Base-by-base conservation (phyloP, 2,888 invertebrate species). In the Labia minor region DNA sequence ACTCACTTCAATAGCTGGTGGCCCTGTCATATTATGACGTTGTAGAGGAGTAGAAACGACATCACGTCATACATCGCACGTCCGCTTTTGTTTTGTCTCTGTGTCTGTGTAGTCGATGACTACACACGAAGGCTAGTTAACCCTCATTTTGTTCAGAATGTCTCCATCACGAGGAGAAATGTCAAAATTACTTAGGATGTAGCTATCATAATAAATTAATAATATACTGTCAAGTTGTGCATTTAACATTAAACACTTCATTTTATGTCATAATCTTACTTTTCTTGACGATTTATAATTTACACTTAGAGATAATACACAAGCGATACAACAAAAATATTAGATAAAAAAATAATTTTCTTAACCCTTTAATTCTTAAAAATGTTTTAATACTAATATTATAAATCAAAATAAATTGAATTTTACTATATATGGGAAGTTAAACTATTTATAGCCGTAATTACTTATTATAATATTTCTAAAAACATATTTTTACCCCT, bases 121-220 rank as follows among this genome's bases (percentile, higher is more conserved):
- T 26, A 3, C 26, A n/a, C n/a, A 26, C 26, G 26, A 26, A 26
- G 26, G 26, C 26, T 8, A 8, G 26, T 26, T 26, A 26, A 26
- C 4, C 26, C 26, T 26, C 26, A 26, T 26, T 26, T 26, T 26
- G 26, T 26, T n/a, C 26, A 26, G 49, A n/a, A 49, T 16, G 49
- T 16, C 49, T 49, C 49, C 49, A 49, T 11, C n/a, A 49, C 6
- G 16, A 3, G 26, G 26, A 26, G 26, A 26, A 26, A 26, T 26
- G 26, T 26, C 26, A 26, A 49, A 49, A 49, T 49, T 49, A 49
- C n/a, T 49, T 49, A 49, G 49, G 49, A 49, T 49, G 49, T 49
- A 49, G 49, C 49, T 49, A 49, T 49, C 49, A 49, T 49, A 49
- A 49, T 49, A 49, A 49, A 49, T 49, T 49, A 49, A 49, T 49